phyloP scores from a whole-genome alignment of 2,797 vertebrate genomes.

The Danio choprae region DNA sequence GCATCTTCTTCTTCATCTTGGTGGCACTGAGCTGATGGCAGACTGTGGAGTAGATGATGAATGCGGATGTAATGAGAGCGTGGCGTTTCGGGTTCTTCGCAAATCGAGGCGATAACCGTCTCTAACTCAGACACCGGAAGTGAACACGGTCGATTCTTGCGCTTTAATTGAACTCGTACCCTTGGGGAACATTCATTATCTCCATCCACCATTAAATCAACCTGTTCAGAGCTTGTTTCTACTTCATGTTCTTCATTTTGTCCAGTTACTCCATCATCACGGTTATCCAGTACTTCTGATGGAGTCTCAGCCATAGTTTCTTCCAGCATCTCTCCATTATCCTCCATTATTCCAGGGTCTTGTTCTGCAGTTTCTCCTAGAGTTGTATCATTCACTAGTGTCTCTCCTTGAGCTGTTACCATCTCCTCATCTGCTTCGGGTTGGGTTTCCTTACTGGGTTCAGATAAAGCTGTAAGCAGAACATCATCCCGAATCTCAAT shows the following conservation, averaged over 20 bases:
- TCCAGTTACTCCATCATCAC: not conserved
- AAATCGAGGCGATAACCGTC: conserved; percentile 84
- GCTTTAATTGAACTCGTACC: conserved; percentile 42
- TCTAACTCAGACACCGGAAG: conserved; percentile 87
- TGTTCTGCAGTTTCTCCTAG: conserved; percentile 11
- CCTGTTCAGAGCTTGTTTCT: conserved; percentile 31
- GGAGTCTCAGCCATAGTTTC: conserved; percentile 65
- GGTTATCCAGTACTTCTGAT: conserved; percentile 60
- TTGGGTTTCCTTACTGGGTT: conserved; percentile 50
- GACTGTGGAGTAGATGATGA: conserved; percentile 85
- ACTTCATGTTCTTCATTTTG: conserved; percentile 32
- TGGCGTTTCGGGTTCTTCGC: conserved; percentile 85
- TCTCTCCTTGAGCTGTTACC: conserved; percentile 11
- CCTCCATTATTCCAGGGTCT: conserved; percentile 50
- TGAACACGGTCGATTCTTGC: conserved; percentile 78
- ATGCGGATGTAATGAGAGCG: conserved; percentile 87
- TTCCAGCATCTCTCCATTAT: conserved; percentile 59
- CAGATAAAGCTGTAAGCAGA: conserved; percentile 40
- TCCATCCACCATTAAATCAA: conserved; percentile 58
- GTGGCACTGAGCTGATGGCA: conserved; percentile 71
- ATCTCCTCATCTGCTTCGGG: conserved; percentile 60
- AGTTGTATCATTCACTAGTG: not conserved
- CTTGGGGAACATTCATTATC: conserved; percentile 64
- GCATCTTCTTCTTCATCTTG: conserved; percentile 59
- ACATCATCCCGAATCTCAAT: conserved; percentile 43